Conservation (phyloP, 1,140 invertebrate genomes). For the Heterodera schachtii region DNA sequence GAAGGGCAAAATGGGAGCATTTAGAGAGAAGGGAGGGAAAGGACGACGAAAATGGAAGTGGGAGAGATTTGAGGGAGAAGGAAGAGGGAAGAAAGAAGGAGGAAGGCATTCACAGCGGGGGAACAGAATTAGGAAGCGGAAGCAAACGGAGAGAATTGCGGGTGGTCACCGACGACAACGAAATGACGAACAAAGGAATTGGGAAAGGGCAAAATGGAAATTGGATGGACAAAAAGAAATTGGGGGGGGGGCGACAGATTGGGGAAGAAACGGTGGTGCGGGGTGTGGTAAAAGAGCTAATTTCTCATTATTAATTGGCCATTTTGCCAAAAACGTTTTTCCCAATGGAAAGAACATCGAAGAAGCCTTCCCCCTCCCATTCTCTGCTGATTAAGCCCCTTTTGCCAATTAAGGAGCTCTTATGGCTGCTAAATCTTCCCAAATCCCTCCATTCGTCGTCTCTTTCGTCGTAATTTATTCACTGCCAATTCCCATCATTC, state of each 20-base stretch:
- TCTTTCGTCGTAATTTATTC: no score
- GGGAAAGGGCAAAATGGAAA: background rate
- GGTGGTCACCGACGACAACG: background rate
- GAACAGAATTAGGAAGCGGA: slow-evolving; percentile 12
- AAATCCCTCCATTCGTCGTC: no score
- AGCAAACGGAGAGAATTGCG: slow-evolving; percentile 8
- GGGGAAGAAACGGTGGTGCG: no score
- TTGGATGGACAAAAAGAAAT: background rate
- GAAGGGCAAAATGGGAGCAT: background rate
- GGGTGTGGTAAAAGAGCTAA: background rate
- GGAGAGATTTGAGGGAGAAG: background rate
- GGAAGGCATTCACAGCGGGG: background rate
- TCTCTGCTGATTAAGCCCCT: no score
- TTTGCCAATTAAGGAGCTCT: no score
- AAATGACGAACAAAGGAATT: background rate
- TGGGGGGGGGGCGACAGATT: background rate
- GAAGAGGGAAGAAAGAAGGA: background rate
- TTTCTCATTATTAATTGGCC: background rate
- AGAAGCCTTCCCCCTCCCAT: no score
- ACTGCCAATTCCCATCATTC: no score
- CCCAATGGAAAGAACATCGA: background rate
- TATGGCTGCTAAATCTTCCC: no score
- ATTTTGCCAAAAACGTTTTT: background rate
- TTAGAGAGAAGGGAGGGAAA: background rate
- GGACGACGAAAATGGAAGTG: background rate